These are phyloP conservation scores for Heterodera filipjevi DNA, from an alignment of 2,888 invertebrate genomes.

Conservation along the genomic window DNA sequence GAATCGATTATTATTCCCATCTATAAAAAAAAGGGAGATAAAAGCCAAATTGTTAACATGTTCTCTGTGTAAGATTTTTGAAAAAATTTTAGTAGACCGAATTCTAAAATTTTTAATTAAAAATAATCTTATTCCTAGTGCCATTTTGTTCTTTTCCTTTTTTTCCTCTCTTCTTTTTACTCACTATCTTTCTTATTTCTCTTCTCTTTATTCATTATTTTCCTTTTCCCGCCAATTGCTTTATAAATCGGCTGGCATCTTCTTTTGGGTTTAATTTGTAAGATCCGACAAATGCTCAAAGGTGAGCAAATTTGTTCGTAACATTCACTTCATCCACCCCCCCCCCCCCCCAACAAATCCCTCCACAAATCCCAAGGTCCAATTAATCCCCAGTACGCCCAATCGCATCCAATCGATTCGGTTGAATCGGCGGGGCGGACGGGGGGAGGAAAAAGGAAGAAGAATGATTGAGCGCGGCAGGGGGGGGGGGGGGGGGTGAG, in stretches of 20 bases:
- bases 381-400: slow-evolving; percentile 3
- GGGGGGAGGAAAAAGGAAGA: background rate
- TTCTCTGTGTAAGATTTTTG: slow-evolving; percentile 19
- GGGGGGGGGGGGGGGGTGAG: background rate
- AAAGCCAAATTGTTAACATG: slow-evolving; percentile 15
- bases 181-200: background rate
- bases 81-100: background rate
- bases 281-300: background rate
- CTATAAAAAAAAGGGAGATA: slow-evolving; percentile 12
- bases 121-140: background rate
- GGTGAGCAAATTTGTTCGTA: background rate
- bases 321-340: background rate
- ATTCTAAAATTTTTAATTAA: background rate
- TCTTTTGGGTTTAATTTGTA: background rate
- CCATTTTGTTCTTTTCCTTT: too few relatives aligned
- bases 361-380: background rate
- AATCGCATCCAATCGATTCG: slow-evolving; percentile 10
- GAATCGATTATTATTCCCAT: slow-evolving; percentile 1
- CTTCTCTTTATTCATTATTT: background rate
- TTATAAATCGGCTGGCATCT: background rate
- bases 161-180: background rate
- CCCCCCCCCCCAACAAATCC: background rate
- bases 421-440: background rate
- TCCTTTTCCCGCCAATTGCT: background rate
- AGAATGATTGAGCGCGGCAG: too few relatives aligned